A percentile compares a stretch with the other conserved stretches of the same genome.
phyloP scores from a whole-genome alignment of 1,140 invertebrate species.

The Asbolus verrucosus region DNA sequence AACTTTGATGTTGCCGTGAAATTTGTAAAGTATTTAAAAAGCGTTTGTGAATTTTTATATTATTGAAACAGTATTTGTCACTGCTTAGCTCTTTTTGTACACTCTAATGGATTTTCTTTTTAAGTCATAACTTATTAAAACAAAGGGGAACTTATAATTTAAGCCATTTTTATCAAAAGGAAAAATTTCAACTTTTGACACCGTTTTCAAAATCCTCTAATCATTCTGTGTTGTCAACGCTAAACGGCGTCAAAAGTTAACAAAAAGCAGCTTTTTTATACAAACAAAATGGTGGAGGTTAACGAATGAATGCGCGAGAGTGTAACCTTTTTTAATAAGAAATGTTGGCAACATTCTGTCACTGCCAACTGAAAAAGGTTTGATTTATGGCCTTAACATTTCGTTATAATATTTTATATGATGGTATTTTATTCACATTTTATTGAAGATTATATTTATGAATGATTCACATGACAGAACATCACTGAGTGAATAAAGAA shows the following conservation, averaged over 20 bases:
- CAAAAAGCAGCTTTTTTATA: conserved; percentile 57
- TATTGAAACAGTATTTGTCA: conserved; percentile 48
- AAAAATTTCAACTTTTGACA: conserved; percentile 41
- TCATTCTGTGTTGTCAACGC: too few relatives aligned
- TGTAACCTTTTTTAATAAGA: conserved; percentile 43
- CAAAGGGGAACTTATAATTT: conserved; percentile 18
- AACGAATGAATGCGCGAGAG: conserved; percentile 50
- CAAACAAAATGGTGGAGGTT: conserved; percentile 58
- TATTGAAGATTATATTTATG: conserved; percentile 54
- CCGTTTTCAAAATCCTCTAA: conserved; percentile 35
- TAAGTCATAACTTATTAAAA: conserved; percentile 35
- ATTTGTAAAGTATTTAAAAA: conserved; percentile 41
- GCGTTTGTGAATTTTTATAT: conserved; percentile 43
- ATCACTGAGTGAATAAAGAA: conserved; percentile 58
- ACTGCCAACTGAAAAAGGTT: neutral
- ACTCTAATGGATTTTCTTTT: conserved; percentile 46
- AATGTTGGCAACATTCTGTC: conserved; percentile 1
- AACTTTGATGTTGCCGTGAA: conserved; percentile 33
- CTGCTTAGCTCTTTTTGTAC: conserved; percentile 43
- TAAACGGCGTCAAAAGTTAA: conserved; percentile 17
- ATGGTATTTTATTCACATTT: conserved; percentile 55
- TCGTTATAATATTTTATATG: conserved; percentile 59
- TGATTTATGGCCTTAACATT: conserved; percentile 56
- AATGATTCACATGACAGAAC: conserved; percentile 57
- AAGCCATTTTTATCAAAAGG: conserved; percentile 40